Evolutionary conservation across 2,888 invertebrate genomes (phyloP).

Genomic region (Rhingia campestris): DNA sequence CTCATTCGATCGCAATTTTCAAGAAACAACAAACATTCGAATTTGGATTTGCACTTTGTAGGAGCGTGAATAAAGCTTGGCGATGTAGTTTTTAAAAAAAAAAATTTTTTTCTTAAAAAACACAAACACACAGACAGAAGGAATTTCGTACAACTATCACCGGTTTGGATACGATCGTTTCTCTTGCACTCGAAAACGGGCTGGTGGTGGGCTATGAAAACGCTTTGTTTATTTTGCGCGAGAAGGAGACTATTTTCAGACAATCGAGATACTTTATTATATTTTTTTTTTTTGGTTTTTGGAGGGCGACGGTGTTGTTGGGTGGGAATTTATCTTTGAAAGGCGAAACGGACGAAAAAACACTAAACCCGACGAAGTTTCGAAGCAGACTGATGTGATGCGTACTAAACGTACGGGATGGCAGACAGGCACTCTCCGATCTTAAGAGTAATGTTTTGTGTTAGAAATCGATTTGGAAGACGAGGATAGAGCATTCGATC

Average conservation of each 20-base stretch:
- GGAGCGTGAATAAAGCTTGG: slow-evolving; percentile 22
- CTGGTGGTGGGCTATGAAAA: slow-evolving; percentile 22
- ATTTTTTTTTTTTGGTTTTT: too few relatives aligned
- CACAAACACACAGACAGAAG: not conserved
- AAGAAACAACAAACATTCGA: slow-evolving; percentile 19
- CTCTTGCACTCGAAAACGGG: slow-evolving; percentile 42
- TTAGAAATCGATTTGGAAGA: slow-evolving; percentile 35
- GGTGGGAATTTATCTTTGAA: slow-evolving; percentile 25
- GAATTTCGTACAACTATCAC: slow-evolving; percentile 19
- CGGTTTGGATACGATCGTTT: slow-evolving; percentile 25
- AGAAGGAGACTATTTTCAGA: slow-evolving; percentile 68
- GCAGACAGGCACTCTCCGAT: slow-evolving; percentile 61
- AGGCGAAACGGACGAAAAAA: slow-evolving; percentile 33
- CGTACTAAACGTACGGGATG: slow-evolving; percentile 26
- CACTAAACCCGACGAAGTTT: slow-evolving; percentile 70
- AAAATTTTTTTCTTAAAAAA: slow-evolving; percentile 5
- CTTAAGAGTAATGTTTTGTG: slow-evolving; percentile 55
- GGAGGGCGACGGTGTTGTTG: not conserved
- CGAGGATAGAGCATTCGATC: slow-evolving; percentile 1
- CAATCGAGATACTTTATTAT: slow-evolving; percentile 9
- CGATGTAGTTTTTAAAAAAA: not conserved
- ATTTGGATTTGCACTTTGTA: slow-evolving; percentile 39
- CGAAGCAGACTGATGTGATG: slow-evolving; percentile 64
- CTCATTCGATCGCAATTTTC: slow-evolving; percentile 31
- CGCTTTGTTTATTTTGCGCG: slow-evolving; percentile 65